Evolutionary conservation across 1,140 invertebrate species (phyloP).

Genomic region (Calosoma granatense): DNA sequence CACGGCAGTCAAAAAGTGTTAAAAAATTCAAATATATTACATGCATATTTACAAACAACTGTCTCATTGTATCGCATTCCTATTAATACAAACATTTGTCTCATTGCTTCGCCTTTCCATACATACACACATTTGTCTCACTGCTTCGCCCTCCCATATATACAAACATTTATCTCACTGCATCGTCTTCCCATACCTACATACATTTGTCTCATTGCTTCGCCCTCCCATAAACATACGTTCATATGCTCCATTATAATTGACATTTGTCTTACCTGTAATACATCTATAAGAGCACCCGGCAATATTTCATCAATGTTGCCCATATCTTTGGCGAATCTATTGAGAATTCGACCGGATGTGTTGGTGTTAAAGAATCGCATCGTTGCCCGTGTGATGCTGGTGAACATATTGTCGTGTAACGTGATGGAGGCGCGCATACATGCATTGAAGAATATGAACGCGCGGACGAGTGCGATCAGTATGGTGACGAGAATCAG

Average conservation of each 20-base stretch:
- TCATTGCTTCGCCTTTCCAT: too few relatives aligned
- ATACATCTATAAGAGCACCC: slow-evolving; percentile 36
- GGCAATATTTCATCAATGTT: slow-evolving; percentile 79
- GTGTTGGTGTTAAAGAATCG: slow-evolving; percentile 76
- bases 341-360: slow-evolving; percentile 60
- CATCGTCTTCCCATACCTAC: slow-evolving; percentile 18
- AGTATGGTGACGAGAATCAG: slow-evolving; percentile 34
- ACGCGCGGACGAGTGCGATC: slow-evolving; percentile 32
- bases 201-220: slow-evolving; percentile 55
- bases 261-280: slow-evolving; percentile 66
- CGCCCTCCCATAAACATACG: slow-evolving; percentile 66
- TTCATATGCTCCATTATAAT: slow-evolving; percentile 76
- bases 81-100: too few relatives aligned
- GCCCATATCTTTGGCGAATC: slow-evolving; percentile 80
- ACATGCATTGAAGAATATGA: slow-evolving; percentile 47
- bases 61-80: too few relatives aligned
- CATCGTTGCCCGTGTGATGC: slow-evolving; percentile 65
- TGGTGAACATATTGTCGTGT: slow-evolving; percentile 69
- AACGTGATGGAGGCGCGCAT: slow-evolving; percentile 49
- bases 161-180: too few relatives aligned
- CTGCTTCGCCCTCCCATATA: too few relatives aligned
- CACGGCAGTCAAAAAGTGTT: too few relatives aligned
- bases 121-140: too few relatives aligned
- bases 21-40: too few relatives aligned
- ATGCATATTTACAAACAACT: too few relatives aligned